Percentiles rank a stretch among this genome's conserved stretches.
Conservation (phyloP, 1,140 invertebrate species). For the Phthorimaea operculella region DNA sequence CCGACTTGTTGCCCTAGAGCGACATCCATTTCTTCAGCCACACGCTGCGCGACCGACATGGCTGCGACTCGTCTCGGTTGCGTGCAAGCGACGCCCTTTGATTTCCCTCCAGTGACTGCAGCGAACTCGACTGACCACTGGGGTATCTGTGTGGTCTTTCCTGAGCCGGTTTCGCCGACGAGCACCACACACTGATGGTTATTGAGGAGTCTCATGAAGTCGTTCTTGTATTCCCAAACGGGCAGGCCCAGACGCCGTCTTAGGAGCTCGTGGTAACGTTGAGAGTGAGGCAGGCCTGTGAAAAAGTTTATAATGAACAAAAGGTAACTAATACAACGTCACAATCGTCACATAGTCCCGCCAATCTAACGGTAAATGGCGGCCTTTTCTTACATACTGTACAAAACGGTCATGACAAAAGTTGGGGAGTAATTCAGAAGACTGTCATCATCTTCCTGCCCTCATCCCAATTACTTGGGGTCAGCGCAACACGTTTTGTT, state of each 20-base stretch:
- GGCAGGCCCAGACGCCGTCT: constrained; percentile 92
- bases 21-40: constrained; percentile 99
- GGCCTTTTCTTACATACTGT: too few relatives aligned
- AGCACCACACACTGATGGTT: constrained; percentile 93
- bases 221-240: constrained; percentile 97
- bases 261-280: constrained; percentile 84
- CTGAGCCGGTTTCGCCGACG: constrained; percentile 96
- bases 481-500: too few relatives aligned
- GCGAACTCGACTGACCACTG: constrained; percentile 72
- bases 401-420: too few relatives aligned
- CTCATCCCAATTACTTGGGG: too few relatives aligned
- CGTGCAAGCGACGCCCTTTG: constrained; percentile 94
- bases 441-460: too few relatives aligned
- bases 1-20: constrained; percentile 87
- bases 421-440: too few relatives aligned
- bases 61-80: constrained; percentile 98
- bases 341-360: too few relatives aligned
- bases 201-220: constrained; percentile 93
- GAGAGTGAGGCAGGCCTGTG: constrained; percentile 81
- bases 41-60: constrained; percentile 98
- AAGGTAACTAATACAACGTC: too few relatives aligned
- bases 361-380: too few relatives aligned
- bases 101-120: constrained; percentile 35
- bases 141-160: constrained; percentile 97
- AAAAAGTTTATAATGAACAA: too few relatives aligned